Conservation (phyloP, 2,797 vertebrate genomes). For the Eupleurogrammus muticus region DNA sequence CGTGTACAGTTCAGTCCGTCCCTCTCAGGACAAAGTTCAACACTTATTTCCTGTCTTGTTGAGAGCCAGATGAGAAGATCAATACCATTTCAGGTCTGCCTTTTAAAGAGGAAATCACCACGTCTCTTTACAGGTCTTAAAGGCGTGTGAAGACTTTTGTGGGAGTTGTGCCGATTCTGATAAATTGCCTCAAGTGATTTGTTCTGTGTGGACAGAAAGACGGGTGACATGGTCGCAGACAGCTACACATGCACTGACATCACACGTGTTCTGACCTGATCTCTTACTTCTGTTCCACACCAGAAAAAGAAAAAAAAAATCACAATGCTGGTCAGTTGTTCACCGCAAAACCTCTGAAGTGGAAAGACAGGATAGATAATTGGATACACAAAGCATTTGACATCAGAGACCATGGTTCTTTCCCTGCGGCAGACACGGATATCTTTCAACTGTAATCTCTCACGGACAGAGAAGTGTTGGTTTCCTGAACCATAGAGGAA, state of each 20-base stretch:
- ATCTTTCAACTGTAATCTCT: neutral
- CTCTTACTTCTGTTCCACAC: neutral
- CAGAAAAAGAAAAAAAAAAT: too few species aligned
- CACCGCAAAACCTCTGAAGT: neutral
- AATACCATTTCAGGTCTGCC: neutral
- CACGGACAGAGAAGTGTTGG: neutral
- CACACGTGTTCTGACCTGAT: neutral
- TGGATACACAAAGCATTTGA: neutral
- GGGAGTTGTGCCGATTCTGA: neutral
- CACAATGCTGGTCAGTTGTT: neutral
- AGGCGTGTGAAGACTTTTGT: neutral
- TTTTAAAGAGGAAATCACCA: neutral
- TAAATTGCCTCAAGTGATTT: neutral
- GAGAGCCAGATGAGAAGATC: neutral
- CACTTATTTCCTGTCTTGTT: neutral
- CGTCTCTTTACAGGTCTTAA: neutral
- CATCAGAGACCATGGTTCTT: neutral
- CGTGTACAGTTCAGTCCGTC: neutral
- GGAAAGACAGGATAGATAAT: neutral
- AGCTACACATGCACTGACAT: neutral
- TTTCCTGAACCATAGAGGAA: neutral
- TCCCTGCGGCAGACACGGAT: neutral
- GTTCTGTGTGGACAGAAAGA: neutral
- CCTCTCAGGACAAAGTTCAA: neutral
- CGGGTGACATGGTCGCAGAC: neutral